Evolutionary conservation across 2,888 invertebrate genomes (phyloP), one percentile per base, ranked within the genome.

Genomic region (Torymus auratus): DNA sequence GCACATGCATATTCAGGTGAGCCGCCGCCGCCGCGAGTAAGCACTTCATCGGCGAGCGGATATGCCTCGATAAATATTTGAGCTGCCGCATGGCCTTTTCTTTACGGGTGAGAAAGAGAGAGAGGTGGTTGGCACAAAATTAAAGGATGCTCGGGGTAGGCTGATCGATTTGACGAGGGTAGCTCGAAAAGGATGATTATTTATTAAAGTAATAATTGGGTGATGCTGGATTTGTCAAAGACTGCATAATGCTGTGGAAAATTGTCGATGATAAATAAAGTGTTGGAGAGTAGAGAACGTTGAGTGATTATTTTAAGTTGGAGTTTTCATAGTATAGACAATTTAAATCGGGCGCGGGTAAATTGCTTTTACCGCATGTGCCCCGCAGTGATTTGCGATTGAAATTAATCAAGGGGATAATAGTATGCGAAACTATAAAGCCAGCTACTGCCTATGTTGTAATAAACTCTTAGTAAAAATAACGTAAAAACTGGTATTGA

Each of bases 1-100:
- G 41, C 20, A 64, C 85, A 82, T 84, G 79, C 80, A 69, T 65
- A 75, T 62, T 73, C 80, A 76, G 41, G 41, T 41, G 7, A 69
- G 55, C 50, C 13, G 15, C n/a, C 10, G 11, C n/a, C 72, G 55
- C 23, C n/a, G n/a, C 52, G 14, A 55, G 23, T 77, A 81, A 72
- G 77, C 73, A 81, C 77, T 77, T 80, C 72, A 72, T 77, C 71
- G 76, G 14, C 7, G 11, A 41, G 41, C 13, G 11, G 5, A 10
- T 68, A 52, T 60, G 20, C 2, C 14, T 17, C 67, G 28, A 72
- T 72, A 65, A 78, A 78, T 72, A 74, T 58, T 69, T 62, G 41
- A 53, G 53, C 58, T 56, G 52, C 4, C 23, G n/a, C 68, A 11
- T 17, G 55, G 11, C 2, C 53, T 41, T 41, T 41, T 41, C 7